phyloP scores from a whole-genome alignment of 2,888 invertebrate genomes.

The Odontocerum albicorne region DNA sequence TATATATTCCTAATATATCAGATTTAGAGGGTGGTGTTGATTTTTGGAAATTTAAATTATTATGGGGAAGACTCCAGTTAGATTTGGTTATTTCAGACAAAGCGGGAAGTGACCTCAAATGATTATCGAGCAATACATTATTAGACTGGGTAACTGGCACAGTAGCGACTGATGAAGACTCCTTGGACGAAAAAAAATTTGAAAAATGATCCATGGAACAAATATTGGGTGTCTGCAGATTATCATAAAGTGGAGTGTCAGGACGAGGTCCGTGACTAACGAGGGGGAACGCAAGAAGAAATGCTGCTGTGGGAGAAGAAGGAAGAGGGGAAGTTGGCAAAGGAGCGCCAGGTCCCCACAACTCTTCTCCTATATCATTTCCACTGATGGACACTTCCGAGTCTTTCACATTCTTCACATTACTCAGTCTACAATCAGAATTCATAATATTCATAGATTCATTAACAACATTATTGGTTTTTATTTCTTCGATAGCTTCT shows the following conservation, averaged over 20 bases:
- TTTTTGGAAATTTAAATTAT: slow-evolving; percentile 10
- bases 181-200: slow-evolving; percentile 29
- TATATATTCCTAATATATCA: no score
- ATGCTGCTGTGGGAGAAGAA: slow-evolving; percentile 75
- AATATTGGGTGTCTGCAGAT: slow-evolving; percentile 30
- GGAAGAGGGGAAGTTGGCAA: slow-evolving; percentile 39
- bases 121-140: slow-evolving; percentile 23
- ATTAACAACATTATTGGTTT: no score
- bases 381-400: background rate
- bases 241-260: slow-evolving; percentile 54
- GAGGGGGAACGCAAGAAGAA: slow-evolving; percentile 73
- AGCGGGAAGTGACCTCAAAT: slow-evolving; percentile 13
- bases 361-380: slow-evolving; percentile 3
- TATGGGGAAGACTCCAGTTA: slow-evolving; percentile 6
- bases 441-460: background rate
- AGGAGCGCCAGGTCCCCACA: background rate
- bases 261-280: slow-evolving; percentile 60
- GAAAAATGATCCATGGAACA: slow-evolving; percentile 32
- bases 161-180: slow-evolving; percentile 12
- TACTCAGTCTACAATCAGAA: background rate
- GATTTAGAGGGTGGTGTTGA: background rate
- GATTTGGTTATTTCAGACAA: slow-evolving; percentile 16
- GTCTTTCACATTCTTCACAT: background rate
- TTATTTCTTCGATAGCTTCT: no score
- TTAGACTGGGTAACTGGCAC: slow-evolving; percentile 6